Evolutionary conservation across 2,113 vertebrate species (phyloP).

Genomic region (Genyomyrus donnyi): DNA sequence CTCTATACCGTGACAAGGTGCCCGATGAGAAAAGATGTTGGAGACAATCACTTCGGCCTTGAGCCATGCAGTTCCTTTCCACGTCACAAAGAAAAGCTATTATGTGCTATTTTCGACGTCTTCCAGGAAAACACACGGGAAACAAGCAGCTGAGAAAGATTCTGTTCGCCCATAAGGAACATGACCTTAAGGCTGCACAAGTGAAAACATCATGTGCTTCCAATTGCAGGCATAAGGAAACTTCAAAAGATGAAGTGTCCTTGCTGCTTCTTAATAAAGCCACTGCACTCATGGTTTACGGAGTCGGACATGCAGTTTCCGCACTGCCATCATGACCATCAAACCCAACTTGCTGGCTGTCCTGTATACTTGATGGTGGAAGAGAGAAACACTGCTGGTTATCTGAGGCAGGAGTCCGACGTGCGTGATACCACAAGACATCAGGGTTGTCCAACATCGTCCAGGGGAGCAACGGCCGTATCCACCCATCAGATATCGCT

Average conservation of each 20-base stretch:
- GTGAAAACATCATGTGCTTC: not conserved
- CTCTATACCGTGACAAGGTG: not conserved
- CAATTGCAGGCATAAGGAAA: not conserved
- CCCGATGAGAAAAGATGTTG: not conserved
- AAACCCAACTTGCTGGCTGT: not conserved
- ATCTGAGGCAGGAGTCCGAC: not conserved
- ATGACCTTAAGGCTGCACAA: not conserved
- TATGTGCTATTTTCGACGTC: not conserved
- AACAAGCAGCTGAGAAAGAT: not conserved
- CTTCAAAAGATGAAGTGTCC: not conserved
- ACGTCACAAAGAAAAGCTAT: not conserved
- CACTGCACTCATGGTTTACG: not conserved
- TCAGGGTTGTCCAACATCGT: not conserved
- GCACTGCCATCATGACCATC: not conserved
- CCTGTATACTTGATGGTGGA: not conserved
- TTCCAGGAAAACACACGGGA: not conserved
- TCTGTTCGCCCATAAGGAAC: not conserved
- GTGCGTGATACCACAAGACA: not conserved
- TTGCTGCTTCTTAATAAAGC: not conserved
- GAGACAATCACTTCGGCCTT: not conserved
- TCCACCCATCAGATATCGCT: conserved; percentile 51
- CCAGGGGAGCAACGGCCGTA: not conserved
- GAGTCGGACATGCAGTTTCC: not conserved
- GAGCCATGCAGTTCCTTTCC: not conserved
- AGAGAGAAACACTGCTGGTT: not conserved